Conservation (phyloP, 2,888 invertebrate genomes). For the Lycophotia porphyrea region DNA sequence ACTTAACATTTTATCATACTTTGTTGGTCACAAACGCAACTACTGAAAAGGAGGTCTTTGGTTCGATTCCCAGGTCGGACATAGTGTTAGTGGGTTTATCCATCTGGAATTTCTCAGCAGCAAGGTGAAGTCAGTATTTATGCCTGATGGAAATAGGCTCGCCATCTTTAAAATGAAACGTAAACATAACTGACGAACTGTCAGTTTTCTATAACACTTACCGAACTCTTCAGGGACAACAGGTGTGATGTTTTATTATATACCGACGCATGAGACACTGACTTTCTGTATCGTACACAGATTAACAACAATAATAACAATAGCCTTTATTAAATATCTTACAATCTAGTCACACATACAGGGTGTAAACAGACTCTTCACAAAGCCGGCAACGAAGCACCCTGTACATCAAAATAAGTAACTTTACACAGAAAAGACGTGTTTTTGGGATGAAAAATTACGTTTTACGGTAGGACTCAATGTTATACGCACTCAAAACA, state of each 20-base stretch:
- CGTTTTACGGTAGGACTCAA: too few relatives aligned
- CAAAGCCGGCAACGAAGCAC: too few relatives aligned
- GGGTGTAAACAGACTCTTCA: too few relatives aligned
- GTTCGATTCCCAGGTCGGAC: too few relatives aligned
- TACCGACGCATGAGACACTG: neutral
- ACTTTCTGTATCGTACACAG: neutral
- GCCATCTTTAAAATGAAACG: neutral
- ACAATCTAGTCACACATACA: too few relatives aligned
- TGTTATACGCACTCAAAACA: too few relatives aligned
- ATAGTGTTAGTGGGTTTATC: neutral
- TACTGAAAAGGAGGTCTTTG: too few relatives aligned
- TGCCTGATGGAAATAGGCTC: neutral
- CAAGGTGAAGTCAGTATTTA: neutral
- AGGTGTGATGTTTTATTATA: neutral
- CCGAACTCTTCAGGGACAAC: neutral
- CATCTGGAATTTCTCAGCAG: neutral
- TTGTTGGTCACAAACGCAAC: neutral
- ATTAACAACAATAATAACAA: too few relatives aligned
- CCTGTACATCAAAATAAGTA: too few relatives aligned
- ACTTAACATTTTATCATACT: neutral
- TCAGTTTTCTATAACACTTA: neutral
- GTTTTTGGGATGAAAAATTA: too few relatives aligned
- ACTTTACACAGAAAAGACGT: too few relatives aligned
- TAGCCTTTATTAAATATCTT: too few relatives aligned
- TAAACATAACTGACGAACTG: neutral